Conservation (phyloP, 2,888 invertebrate genomes). For the Ceramica pisi region DNA sequence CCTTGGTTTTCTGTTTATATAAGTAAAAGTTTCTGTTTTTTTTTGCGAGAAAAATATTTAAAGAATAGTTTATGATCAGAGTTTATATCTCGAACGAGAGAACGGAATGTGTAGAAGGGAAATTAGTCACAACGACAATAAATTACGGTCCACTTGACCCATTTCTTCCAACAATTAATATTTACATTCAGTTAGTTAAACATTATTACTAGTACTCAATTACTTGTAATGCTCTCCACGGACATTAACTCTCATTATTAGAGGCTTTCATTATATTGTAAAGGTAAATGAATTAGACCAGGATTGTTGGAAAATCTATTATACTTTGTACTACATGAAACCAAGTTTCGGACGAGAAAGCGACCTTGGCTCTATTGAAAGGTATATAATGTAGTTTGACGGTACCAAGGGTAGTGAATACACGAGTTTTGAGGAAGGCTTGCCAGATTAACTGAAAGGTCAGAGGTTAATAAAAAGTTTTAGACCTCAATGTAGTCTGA, state of each 20-base stretch:
- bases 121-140: background rate
- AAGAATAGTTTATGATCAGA: background rate
- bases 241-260: constrained; percentile 5
- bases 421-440: constrained; percentile 1
- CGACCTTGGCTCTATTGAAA: constrained; percentile 16
- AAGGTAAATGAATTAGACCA: background rate
- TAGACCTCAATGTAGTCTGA: constrained; percentile 17
- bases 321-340: constrained; percentile 17
- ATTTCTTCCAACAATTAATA: constrained; percentile 1
- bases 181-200: no score
- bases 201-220: constrained; percentile 7
- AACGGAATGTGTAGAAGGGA: background rate
- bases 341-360: constrained; percentile 29
- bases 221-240: constrained; percentile 8
- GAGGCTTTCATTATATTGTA: constrained; percentile 5
- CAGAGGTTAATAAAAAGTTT: constrained; percentile 43
- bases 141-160: constrained; percentile 5
- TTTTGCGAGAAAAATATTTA: no score
- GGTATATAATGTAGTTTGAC: constrained; percentile 10
- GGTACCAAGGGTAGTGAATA: background rate
- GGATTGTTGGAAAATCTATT: constrained; percentile 16
- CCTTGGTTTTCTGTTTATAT: no score
- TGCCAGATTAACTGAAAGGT: constrained; percentile 44
- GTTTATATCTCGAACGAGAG: background rate
- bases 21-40: no score